These are phyloP conservation scores for Lasiurus borealis DNA, from an alignment of 2,113 vertebrate genomes.

Conservation along the genomic window DNA sequence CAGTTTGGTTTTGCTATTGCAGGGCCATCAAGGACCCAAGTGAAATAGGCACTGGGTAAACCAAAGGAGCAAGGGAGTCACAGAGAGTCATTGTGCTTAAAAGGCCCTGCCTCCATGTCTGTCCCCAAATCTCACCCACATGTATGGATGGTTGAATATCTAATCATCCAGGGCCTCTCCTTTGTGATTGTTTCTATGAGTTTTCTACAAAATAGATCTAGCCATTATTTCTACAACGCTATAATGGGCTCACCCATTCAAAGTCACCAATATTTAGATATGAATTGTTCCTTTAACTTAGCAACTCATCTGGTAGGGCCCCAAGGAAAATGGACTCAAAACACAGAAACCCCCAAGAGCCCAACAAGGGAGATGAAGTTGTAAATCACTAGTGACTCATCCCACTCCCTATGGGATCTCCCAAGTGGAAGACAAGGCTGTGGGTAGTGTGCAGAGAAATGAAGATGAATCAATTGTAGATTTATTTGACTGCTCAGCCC, in stretches of 20 bases:
- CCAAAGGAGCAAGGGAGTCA: not conserved
- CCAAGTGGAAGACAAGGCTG: not conserved
- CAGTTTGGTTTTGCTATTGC: not conserved
- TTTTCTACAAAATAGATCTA: conserved; percentile 30
- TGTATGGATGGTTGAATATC: not conserved
- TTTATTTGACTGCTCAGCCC: not conserved
- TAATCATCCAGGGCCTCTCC: not conserved
- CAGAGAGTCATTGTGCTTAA: not conserved
- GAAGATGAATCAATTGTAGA: not conserved
- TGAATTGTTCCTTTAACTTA: not conserved
- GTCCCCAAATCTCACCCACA: not conserved
- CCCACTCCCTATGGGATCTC: not conserved
- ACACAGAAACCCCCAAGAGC: not conserved
- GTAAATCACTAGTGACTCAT: not conserved
- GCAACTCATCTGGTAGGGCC: not conserved
- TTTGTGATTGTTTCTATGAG: not conserved
- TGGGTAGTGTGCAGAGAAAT: not conserved
- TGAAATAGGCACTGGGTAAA: not conserved
- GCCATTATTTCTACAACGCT: not conserved
- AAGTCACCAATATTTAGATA: not conserved
- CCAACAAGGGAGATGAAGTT: not conserved
- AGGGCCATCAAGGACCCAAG: not conserved
- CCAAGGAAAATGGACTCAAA: not conserved
- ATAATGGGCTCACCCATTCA: not conserved
- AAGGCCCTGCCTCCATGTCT: not conserved